Evolutionary conservation across 2,797 vertebrate genomes (phyloP), one percentile per base, ranked within the genome.

Genomic region (Lithobates pipiens): DNA sequence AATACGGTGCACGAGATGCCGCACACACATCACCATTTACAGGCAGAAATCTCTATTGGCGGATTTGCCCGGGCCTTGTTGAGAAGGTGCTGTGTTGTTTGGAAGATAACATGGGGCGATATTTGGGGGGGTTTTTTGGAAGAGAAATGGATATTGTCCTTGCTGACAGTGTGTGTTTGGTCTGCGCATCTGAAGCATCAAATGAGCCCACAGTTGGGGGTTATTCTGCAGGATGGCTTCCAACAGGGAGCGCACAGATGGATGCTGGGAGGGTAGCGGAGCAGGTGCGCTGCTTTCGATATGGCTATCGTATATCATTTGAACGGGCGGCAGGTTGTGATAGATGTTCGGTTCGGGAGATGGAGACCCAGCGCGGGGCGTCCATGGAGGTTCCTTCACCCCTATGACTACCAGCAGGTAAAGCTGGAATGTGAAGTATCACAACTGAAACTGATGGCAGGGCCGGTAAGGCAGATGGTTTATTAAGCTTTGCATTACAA

Each of bases 81-180:
- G 36, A 2, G 39, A 39, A n/a, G 23, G 39, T 73, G 18, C 21
- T 3, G 32, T 42, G 36, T 42, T 23, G 16, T 42, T 21, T 16
- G 16, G 34, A 18, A 39, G 8, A 72, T 72, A 39, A 65, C 21
- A 65, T n/a, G 70, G 70, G 18, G 67, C 7, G 23, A 63, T 34
- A 39, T 63, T 5, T 50, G 10, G 34, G 46, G 39, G 70, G 32
- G 3, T 32, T 32, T n/a, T 8, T 36, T 25, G 8, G 91, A 92
- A 91, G 90, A 93, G 93, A 91, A 93, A 95, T 94, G 91, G 93
- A 94, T 93, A 91, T 94, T 94, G 95, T 95, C 93, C 95, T 96
- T 94, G 94, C 94, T 95, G 94, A 96, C 95, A 96, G 93, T 90
- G 91, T 93, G 93, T 88, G 96, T 96, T 96, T 96, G 92, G 94